Percentiles rank a stretch among this genome's conserved stretches.
Conservation (phyloP, 2,797 vertebrate species). For the Parauchenoglanis punctatus region DNA sequence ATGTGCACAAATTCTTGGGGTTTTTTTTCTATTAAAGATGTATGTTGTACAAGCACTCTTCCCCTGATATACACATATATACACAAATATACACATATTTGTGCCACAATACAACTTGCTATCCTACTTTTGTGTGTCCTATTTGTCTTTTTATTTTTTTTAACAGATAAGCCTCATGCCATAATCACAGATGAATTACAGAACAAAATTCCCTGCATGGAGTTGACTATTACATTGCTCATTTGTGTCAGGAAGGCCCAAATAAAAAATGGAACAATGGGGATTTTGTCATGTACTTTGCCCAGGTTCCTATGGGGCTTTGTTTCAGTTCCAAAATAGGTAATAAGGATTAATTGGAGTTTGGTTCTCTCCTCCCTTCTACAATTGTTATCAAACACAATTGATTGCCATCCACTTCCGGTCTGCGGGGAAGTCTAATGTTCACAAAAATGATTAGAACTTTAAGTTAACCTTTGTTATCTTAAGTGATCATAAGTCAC, state of each 20-base stretch:
- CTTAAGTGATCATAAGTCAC: not conserved
- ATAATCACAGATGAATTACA: conserved; percentile 8
- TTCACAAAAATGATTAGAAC: not conserved
- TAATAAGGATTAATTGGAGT: not conserved
- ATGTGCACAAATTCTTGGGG: no score
- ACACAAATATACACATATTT: not conserved
- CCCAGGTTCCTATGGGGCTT: not conserved
- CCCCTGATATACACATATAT: no score
- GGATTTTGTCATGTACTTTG: not conserved
- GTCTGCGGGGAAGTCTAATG: not conserved
- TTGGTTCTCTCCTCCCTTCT: not conserved
- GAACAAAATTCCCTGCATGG: not conserved
- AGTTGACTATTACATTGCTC: not conserved
- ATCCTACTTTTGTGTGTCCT: not conserved
- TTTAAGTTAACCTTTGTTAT: not conserved
- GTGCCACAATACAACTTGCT: not conserved
- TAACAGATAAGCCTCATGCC: not conserved
- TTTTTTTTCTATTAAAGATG: no score
- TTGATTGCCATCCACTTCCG: not conserved
- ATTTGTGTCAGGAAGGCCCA: not conserved
- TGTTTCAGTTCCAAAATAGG: not conserved
- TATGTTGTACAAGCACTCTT: no score
- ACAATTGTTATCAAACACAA: not conserved
- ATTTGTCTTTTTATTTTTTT: not conserved
- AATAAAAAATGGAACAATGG: not conserved